Percentiles rank a stretch among this genome's conserved stretches.
These are phyloP conservation scores for Phengaris arion DNA, from an alignment of 2,888 invertebrate species.

Conservation along the genomic window DNA sequence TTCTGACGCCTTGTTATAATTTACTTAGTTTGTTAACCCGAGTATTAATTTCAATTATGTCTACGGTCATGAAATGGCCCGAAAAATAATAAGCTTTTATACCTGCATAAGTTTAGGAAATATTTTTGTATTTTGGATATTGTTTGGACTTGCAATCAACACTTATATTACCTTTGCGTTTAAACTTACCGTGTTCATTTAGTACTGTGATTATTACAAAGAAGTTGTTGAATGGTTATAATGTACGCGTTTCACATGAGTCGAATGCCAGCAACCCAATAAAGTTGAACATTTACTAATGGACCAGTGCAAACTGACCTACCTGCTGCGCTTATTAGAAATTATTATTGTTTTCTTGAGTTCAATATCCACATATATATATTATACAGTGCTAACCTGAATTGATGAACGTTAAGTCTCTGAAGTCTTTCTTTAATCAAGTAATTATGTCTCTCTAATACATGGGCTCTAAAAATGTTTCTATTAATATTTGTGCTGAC, in stretches of 20 bases:
- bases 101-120: neutral
- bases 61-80: slow-evolving; percentile 4
- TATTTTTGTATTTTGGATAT: neutral
- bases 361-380: neutral
- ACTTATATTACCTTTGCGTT: neutral
- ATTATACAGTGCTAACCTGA: neutral
- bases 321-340: slow-evolving; percentile 2
- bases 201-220: neutral
- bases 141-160: neutral
- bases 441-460: too few relatives aligned
- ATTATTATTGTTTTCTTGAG: neutral
- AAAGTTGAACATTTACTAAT: neutral
- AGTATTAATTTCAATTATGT: slow-evolving; percentile 11
- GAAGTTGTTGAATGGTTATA: neutral
- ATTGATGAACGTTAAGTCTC: too few relatives aligned
- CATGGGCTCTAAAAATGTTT: too few relatives aligned
- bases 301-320: neutral
- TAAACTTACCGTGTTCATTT: neutral
- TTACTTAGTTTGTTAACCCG: slow-evolving; percentile 36
- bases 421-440: too few relatives aligned
- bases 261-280: neutral
- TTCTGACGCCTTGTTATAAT: slow-evolving; percentile 34
- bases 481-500: too few relatives aligned
- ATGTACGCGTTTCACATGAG: neutral
- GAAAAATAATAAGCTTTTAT: slow-evolving; percentile 7